Conservation (phyloP, 2,113 vertebrate genomes). For the Sminthopsis crassicaudata region DNA sequence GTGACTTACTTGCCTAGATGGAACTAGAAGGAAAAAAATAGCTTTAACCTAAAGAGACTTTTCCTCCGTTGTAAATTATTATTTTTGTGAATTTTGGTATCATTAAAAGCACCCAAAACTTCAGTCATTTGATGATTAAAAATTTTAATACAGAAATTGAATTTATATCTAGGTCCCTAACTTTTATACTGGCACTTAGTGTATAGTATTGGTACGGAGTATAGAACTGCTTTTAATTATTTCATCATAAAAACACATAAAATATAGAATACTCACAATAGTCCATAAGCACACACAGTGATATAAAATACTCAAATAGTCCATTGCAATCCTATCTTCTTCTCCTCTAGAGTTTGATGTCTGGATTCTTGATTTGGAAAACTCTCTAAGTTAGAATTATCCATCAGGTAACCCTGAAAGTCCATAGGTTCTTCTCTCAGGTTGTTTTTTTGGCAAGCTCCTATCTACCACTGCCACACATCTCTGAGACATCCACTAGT, state of each 20-base stretch:
- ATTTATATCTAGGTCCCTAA: not conserved
- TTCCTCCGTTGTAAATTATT: not conserved
- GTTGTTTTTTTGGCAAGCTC: not conserved
- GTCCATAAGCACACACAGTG: not conserved
- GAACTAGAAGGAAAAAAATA: slow-evolving; percentile 32
- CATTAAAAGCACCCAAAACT: not conserved
- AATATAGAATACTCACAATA: not conserved
- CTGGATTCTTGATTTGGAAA: not conserved
- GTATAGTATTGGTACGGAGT: not conserved
- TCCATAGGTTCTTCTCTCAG: not conserved
- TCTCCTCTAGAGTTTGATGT: not conserved
- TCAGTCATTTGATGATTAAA: not conserved
- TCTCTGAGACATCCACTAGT: not conserved
- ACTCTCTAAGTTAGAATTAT: not conserved
- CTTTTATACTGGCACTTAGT: not conserved
- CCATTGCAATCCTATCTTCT: not conserved
- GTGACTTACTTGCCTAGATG: not conserved
- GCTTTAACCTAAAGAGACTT: not conserved
- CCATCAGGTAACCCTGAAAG: not conserved
- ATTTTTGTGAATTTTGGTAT: not conserved
- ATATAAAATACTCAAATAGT: not conserved
- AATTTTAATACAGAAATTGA: not conserved
- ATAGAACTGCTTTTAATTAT: not conserved
- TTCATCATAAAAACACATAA: not conserved
- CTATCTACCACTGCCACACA: not conserved